Evolutionary conservation across 2,797 vertebrate genomes (phyloP), one percentile per base, ranked within the genome.

Genomic region (Tiaroga cobitis): DNA sequence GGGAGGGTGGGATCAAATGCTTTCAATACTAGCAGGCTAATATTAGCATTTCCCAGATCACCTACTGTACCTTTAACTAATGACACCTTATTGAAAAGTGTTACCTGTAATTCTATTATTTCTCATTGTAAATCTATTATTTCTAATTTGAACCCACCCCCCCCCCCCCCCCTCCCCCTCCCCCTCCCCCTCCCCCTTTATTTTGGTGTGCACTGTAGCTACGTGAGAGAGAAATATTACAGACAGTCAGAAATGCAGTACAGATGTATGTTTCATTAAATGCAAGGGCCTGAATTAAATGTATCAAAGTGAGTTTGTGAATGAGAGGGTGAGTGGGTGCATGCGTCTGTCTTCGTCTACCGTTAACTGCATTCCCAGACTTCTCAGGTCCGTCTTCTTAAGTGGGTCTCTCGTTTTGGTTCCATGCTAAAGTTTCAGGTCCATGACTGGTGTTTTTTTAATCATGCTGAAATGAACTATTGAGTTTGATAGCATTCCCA

Each of bases 401-500:
- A 86, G 82, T 87, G 82, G 51, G 69, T 87, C 77, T 86, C 84
- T 88, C 68, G 51, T 81, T 86, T 83, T 70, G 63, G 68, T 88
- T 56, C 81, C 75, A 82, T 88, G 86, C 87, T 87, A 85, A 73
- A 41, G 41, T 63, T 86, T 80, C 81, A 80, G 43, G 83, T 83
- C 77, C 24, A 43, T 82, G 87, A 81, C 85, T 74, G 79, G 85
- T 91, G 87, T 90, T 91, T 90, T 89, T 88, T 87, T 34, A 85
- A 92, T 86, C 82, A 82, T 63, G 1, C 74, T 67, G 80, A 89
- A 85, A 89, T 88, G 87, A 87, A 88, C 87, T 83, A 82, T 89
- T 88, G 82, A 85, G 85, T 91, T 91, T 92, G 92, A 92, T 93
- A 91, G 90, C 87, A 89, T 91, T 93, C 91, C 90, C 87, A 90